These are phyloP conservation scores for Leptodactylus fuscus DNA, from an alignment of 2,113 vertebrate species.

Conservation along the genomic window DNA sequence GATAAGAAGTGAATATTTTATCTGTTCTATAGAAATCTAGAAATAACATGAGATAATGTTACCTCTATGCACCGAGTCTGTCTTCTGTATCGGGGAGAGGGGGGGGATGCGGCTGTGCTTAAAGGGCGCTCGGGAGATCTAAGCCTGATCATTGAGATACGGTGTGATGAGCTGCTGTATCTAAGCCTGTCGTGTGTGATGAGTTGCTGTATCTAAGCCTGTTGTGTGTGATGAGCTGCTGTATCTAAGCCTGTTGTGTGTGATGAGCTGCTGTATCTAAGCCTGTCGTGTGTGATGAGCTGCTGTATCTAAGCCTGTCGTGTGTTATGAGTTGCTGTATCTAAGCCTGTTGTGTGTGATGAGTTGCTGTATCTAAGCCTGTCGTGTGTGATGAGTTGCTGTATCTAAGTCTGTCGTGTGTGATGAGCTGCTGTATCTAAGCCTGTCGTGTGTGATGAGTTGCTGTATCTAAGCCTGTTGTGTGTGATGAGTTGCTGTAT, in stretches of 20 bases:
- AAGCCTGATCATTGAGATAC: neutral
- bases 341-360: neutral
- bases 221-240: neutral
- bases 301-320: neutral
- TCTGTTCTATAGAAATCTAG: slow-evolving; percentile 57
- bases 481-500: neutral
- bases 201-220: neutral
- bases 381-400: neutral
- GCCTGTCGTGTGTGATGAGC: neutral
- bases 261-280: neutral
- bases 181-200: neutral
- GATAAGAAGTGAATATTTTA: slow-evolving; percentile 54
- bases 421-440: too few relatives aligned
- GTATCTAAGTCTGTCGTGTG: too few relatives aligned
- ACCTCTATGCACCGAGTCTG: slow-evolving; percentile 5
- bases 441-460: neutral
- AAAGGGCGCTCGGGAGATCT: neutral
- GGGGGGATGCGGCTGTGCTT: neutral
- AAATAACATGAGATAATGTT: slow-evolving; percentile 52
- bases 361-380: neutral
- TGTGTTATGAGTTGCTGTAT: too few relatives aligned
- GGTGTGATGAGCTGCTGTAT: too few relatives aligned
- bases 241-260: too few relatives aligned
- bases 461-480: neutral
- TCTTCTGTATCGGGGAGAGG: neutral